Conservation (phyloP, 2,797 vertebrate species). For the Triplophysa yarkandensis region DNA sequence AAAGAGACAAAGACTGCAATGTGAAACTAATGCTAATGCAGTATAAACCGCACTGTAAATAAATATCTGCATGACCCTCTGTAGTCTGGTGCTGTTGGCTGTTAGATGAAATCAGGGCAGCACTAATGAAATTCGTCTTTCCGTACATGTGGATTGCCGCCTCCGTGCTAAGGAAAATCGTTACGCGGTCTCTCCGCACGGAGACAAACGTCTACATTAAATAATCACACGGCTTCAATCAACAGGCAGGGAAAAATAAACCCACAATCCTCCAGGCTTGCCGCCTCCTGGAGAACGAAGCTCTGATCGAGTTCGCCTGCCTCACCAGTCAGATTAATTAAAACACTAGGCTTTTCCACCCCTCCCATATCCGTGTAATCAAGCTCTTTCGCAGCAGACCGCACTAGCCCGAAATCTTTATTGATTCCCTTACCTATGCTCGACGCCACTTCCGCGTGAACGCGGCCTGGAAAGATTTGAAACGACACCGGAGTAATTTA, state of each 20-base stretch:
- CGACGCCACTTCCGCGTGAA: slow-evolving; percentile 31
- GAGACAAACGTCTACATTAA: slow-evolving; percentile 47
- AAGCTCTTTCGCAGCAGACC: slow-evolving; percentile 43
- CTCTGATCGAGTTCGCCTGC: slow-evolving; percentile 41
- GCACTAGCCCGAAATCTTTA: slow-evolving; percentile 28
- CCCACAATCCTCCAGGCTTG: slow-evolving; percentile 52
- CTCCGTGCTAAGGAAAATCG: slow-evolving; percentile 31
- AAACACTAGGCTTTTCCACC: slow-evolving; percentile 42
- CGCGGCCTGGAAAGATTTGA: slow-evolving; percentile 31
- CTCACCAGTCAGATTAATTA: slow-evolving; percentile 50
- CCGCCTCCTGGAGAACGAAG: slow-evolving; percentile 48
- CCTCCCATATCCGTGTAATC: slow-evolving; percentile 39
- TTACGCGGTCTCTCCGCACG: slow-evolving; percentile 33
- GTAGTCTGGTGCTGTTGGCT: slow-evolving; percentile 22
- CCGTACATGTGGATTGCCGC: slow-evolving; percentile 22
- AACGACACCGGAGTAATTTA: slow-evolving; percentile 27
- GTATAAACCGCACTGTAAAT: slow-evolving; percentile 19
- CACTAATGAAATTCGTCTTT: slow-evolving; percentile 42
- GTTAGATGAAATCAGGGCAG: slow-evolving; percentile 47
- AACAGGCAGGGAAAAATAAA: slow-evolving; percentile 56
- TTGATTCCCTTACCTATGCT: slow-evolving; percentile 37
- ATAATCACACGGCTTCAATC: slow-evolving; percentile 55
- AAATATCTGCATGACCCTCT: slow-evolving; percentile 42
- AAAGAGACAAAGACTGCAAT: neutral
- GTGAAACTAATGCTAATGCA: slow-evolving; percentile 1